A percentile compares a stretch with the other conserved stretches of the same genome.
These are phyloP conservation scores for Eutrigla gurnardus DNA, from an alignment of 2,797 vertebrate species.

Conservation along the genomic window DNA sequence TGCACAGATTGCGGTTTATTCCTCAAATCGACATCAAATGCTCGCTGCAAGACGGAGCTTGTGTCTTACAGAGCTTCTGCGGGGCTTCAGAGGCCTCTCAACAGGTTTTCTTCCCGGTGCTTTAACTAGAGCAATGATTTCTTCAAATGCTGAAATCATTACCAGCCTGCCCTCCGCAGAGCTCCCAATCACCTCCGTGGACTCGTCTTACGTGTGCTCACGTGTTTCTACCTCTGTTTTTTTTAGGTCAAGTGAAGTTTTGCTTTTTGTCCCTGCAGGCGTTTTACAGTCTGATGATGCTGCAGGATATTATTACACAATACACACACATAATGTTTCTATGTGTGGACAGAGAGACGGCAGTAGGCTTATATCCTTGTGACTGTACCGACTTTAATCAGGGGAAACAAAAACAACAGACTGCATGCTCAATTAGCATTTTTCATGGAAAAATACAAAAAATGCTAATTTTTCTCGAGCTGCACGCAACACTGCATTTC, in stretches of 20 bases:
- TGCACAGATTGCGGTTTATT: constrained; percentile 31
- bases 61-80: constrained; percentile 28
- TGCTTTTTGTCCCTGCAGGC: constrained; percentile 33
- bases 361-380: background rate
- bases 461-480: background rate
- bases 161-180: constrained; percentile 41
- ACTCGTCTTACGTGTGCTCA: constrained; percentile 14
- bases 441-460: background rate
- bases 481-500: background rate
- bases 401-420: background rate
- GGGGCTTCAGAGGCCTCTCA: constrained; percentile 32
- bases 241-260: constrained; percentile 38
- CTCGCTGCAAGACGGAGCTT: constrained; percentile 17
- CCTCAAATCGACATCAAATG: constrained; percentile 39
- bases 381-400: background rate
- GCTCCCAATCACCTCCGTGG: constrained; percentile 35
- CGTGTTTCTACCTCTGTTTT: constrained; percentile 28
- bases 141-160: constrained; percentile 48
- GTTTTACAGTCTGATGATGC: constrained; percentile 10
- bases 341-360: background rate
- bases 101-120: constrained; percentile 33
- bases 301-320: constrained; percentile 17
- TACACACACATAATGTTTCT: background rate
- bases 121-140: constrained; percentile 40
- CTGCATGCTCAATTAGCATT: background rate